phyloP scores from a whole-genome alignment of 1,140 invertebrate species.

The Trichonephila clavipes region DNA sequence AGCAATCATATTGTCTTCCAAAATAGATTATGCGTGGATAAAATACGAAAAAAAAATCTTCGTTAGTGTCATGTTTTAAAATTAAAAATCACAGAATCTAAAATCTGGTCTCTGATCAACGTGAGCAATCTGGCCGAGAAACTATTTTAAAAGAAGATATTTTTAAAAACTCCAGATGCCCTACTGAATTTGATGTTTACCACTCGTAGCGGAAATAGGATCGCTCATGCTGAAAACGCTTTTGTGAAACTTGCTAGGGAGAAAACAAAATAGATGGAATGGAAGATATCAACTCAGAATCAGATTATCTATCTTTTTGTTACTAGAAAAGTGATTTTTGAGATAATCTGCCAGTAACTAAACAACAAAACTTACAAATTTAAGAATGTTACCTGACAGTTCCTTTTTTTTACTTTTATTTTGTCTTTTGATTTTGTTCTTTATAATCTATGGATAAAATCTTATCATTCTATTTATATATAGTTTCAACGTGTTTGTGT shows the following conservation, averaged over 20 bases:
- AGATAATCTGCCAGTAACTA: not conserved
- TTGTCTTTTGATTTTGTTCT: not conserved
- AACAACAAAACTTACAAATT: not conserved
- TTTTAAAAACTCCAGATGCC: conserved; percentile 38
- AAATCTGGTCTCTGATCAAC: not conserved
- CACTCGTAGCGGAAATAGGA: not conserved
- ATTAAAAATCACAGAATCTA: no score
- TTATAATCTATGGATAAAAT: no score
- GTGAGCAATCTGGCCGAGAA: not conserved
- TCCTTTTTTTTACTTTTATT: not conserved
- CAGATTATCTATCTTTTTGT: not conserved
- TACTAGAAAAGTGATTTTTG: not conserved
- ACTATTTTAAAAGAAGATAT: conserved; percentile 11
- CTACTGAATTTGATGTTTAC: not conserved
- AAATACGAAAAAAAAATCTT: no score
- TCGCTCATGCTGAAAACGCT: not conserved
- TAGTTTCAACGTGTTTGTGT: no score
- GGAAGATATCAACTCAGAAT: not conserved
- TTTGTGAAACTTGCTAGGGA: not conserved
- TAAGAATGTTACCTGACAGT: not conserved
- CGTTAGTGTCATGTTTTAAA: no score
- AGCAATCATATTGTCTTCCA: no score
- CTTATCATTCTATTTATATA: no score
- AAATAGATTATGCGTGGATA: no score
- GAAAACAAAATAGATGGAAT: not conserved